Evolutionary conservation across 2,888 invertebrate species (phyloP).

Genomic region (Leucoma salicis): DNA sequence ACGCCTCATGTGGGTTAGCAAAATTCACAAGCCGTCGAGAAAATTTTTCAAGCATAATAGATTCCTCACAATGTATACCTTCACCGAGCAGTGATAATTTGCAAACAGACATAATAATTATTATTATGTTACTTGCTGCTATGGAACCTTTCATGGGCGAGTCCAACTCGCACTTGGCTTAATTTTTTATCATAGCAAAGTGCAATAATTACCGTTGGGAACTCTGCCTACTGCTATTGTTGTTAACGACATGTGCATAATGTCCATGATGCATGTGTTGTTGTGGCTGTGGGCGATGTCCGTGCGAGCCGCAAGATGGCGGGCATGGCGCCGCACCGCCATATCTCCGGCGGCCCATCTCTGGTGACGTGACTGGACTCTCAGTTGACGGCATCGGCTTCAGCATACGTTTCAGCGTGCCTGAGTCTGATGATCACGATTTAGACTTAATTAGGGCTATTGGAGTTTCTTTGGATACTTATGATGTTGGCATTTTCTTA

Average conservation of each 20-base stretch:
- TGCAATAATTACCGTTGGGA: conserved; percentile 84
- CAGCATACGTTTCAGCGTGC: conserved; percentile 95
- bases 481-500: no score
- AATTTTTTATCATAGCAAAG: no score
- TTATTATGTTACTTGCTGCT: no score
- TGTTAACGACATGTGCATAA: conserved; percentile 74
- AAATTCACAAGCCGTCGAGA: no score
- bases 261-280: conserved; percentile 79
- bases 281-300: conserved; percentile 75
- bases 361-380: conserved; percentile 94
- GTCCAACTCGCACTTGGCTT: no score
- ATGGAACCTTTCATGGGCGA: no score
- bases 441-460: background rate
- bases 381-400: conserved; percentile 96
- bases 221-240: conserved; percentile 85
- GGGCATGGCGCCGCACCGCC: conserved; percentile 81
- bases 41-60: no score
- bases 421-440: conserved; percentile 83
- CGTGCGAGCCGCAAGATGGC: conserved; percentile 83
- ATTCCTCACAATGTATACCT: no score
- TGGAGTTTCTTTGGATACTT: no score
- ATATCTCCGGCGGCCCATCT: conserved; percentile 92
- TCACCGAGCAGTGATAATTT: no score
- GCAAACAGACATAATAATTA: no score
- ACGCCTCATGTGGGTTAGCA: no score